Percentiles rank a stretch among this genome's conserved stretches.
These are phyloP conservation scores for Pocota personata DNA, from an alignment of 2,888 invertebrate genomes.

Conservation along the genomic window DNA sequence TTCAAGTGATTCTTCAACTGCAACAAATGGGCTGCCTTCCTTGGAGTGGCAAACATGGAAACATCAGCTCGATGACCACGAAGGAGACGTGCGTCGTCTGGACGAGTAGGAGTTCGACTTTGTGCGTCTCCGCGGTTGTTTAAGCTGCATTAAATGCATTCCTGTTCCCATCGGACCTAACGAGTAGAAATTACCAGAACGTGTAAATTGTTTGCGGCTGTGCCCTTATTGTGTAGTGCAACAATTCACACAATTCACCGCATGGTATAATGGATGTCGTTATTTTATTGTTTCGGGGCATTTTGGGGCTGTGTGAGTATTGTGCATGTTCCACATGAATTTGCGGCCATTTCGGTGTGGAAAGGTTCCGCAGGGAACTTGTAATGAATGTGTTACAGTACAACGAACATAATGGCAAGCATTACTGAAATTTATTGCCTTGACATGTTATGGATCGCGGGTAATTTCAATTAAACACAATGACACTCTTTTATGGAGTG, in stretches of 20 bases:
- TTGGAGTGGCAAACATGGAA: slow-evolving; percentile 20
- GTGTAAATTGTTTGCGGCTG: slow-evolving; percentile 68
- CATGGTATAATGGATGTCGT: slow-evolving; percentile 48
- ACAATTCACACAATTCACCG: slow-evolving; percentile 69
- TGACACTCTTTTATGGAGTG: slow-evolving; percentile 32
- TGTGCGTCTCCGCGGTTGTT: slow-evolving; percentile 36
- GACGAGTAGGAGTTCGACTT: slow-evolving; percentile 53
- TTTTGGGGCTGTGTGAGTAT: slow-evolving; percentile 37
- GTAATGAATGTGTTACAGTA: slow-evolving; percentile 46
- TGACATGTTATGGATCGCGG: slow-evolving; percentile 22
- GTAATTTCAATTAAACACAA: slow-evolving; percentile 53
- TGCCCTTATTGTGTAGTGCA: slow-evolving; percentile 53
- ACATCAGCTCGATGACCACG: slow-evolving; percentile 5
- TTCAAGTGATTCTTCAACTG: slow-evolving; percentile 49
- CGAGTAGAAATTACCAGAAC: slow-evolving; percentile 48
- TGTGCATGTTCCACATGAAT: slow-evolving; percentile 18
- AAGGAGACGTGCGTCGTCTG: slow-evolving; percentile 42
- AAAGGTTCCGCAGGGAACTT: background rate
- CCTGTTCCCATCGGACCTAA: slow-evolving; percentile 58
- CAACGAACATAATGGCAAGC: slow-evolving; percentile 36
- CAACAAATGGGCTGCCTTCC: slow-evolving; percentile 33
- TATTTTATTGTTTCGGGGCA: slow-evolving; percentile 68
- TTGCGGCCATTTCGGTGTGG: slow-evolving; percentile 33
- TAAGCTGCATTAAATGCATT: slow-evolving; percentile 39
- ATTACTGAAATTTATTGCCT: slow-evolving; percentile 62